Evolutionary conservation across 2,113 vertebrate genomes (phyloP), one percentile per base, ranked within the genome.

Genomic region (Corythoichthys intestinalis): DNA sequence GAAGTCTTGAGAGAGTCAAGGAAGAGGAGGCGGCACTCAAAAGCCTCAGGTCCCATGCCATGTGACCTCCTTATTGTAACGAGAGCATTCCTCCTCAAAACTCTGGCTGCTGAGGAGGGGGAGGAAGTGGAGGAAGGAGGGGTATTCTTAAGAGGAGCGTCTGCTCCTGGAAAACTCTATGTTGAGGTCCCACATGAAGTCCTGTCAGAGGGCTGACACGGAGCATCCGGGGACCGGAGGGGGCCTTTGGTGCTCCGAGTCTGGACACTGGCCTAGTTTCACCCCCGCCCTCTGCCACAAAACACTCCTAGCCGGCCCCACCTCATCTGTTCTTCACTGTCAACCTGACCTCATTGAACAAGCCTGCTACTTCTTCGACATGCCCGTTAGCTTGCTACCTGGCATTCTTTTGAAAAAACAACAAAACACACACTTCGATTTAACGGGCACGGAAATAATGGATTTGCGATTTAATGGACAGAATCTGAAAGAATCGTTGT

Each of bases 11-110:
- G 83, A 85, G 85, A 83, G 67, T 58, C 56, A 34, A 58, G 65
- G 76, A 58, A 77, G 85, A 79, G 82, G 84, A 83, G 87, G 85
- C 77, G 82, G 85, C 87, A 79, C 84, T 88, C 86, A 86, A 87
- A 88, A 90, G 85, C 87, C 76, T 83, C 53, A 64, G 89, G 87
- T 90, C 90, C 91, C 91, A 88, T 85, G 90, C 89, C 90, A 92
- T 83, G 86, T 90, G 91, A 88, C 90, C 91, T 92, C 91, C 87
- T 92, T 92, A 88, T 89, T 87, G 88, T 90, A 91, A 91, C 89
- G 86, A 91, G 88, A 75, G 87, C 88, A 89, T 90, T 89, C 82
- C 84, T 86, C 83, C 88, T 90, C 90, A 58, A 89, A 90, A 90
- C 87, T 88, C 86, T 88, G 91, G 89, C 87, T 90, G 86, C 80